Base-by-base conservation (phyloP, 2,888 invertebrate genomes). In the Ormyrus thymus region DNA sequence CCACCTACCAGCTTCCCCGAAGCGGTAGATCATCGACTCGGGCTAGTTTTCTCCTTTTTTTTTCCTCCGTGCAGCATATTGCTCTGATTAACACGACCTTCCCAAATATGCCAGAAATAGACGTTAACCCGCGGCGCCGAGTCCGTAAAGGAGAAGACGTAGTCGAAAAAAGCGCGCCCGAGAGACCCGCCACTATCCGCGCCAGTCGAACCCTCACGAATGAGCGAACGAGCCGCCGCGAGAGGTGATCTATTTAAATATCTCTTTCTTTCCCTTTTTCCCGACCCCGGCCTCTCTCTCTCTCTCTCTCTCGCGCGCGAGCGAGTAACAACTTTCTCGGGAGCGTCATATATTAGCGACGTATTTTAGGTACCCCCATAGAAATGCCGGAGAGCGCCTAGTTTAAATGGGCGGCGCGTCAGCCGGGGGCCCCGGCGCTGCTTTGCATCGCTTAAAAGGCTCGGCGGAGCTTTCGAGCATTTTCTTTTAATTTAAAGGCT, bases 331-430 rank as follows among this genome's bases (percentile, higher is more conserved):
- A 82, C 83, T 80, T 82, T 83, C 82, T 83, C 78, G 82, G 79
- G 29, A 78, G 84, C 81, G 78, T 82, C 83, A 82, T 84, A 84
- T 83, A 84, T 85, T 85, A 84, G 81, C 80, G 76, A 77, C 81
- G 83, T 84, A 84, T 84, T 84, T 84, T 84, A 83, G 82, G 83
- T 82, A 79, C 81, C 29, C 76, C 77, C 82, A 68, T 77, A 80
- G 76, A 81, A 71, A 79, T 72, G 81, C 66, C 74, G 29, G 29
- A 29, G 81, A 75, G 66, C 65, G 73, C 56, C 66, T 76, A 71
- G 72, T 79, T 79, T 76, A 76, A 79, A 79, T 79, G 79, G 76
- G 64, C 11, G 51, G 45, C 66, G 64, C 68, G 76, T 64, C 58
- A 43, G 29, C 29, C 29, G 29, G 29, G 29, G 29, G 29, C 55